Evolutionary conservation across 1,140 invertebrate genomes (phyloP).

Genomic region (Daktulosphaira vitifoliae): DNA sequence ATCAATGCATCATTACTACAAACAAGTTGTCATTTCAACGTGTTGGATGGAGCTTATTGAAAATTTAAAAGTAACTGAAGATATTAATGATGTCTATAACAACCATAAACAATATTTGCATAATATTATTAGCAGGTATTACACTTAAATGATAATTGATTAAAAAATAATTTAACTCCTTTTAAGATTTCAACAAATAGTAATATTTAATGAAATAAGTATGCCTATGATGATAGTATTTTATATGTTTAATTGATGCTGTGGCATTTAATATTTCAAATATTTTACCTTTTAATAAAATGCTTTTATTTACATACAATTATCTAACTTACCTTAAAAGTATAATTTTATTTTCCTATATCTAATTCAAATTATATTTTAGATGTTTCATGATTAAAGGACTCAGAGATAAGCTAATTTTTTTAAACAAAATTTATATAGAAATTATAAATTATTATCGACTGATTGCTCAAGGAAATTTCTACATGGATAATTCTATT

Average conservation of each 20-base stretch:
- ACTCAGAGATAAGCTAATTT: slow-evolving; percentile 19
- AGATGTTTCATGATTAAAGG: slow-evolving; percentile 23
- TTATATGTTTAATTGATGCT: no score
- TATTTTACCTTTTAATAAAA: no score
- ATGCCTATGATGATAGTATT: no score
- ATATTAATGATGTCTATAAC: slow-evolving; percentile 7
- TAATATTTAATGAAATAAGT: not conserved
- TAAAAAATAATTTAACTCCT: no score
- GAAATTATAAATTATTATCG: slow-evolving; percentile 15
- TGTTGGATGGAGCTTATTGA: slow-evolving; percentile 11
- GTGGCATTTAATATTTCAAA: no score
- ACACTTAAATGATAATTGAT: no score
- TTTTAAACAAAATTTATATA: slow-evolving; percentile 8
- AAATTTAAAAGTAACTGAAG: not conserved
- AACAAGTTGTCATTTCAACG: slow-evolving; percentile 3
- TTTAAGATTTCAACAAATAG: not conserved
- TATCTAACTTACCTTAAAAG: no score
- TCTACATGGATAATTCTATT: not conserved
- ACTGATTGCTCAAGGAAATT: not conserved
- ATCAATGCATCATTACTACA: slow-evolving; percentile 27
- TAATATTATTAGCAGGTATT: not conserved
- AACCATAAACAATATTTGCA: slow-evolving; percentile 25
- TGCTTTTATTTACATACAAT: no score
- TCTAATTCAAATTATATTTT: no score
- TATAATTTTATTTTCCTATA: no score